These are phyloP conservation scores for Scaptomyza polygonia DNA, from an alignment of 2,888 invertebrate genomes.

Conservation along the genomic window DNA sequence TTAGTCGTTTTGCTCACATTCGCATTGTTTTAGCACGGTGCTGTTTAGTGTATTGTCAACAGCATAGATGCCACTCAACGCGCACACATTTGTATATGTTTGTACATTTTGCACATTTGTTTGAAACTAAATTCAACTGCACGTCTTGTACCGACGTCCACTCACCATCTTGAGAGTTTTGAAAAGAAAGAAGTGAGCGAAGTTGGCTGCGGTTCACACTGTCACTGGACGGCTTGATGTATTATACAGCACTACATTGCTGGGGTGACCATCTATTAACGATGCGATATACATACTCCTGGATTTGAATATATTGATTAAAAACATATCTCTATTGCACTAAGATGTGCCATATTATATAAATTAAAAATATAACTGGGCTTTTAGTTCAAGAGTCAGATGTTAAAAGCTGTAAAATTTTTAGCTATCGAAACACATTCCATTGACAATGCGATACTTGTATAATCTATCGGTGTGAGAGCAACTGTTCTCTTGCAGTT, in stretches of 20 bases:
- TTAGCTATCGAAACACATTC: not conserved
- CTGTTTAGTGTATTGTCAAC: conserved; percentile 9
- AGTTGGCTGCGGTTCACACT: conserved; percentile 73
- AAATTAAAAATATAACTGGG: not conserved
- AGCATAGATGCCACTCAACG: conserved; percentile 14
- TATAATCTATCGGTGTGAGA: not conserved
- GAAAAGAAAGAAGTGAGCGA: conserved; percentile 82
- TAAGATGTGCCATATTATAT: not conserved
- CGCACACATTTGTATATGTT: conserved; percentile 18
- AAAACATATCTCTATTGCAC: no score
- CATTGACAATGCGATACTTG: not conserved
- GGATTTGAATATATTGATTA: no score
- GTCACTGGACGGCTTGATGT: conserved; percentile 5
- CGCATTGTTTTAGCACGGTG: conserved; percentile 18
- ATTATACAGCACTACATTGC: conserved; percentile 27
- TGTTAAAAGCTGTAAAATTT: not conserved
- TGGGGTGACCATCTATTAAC: conserved; percentile 26
- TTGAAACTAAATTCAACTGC: conserved; percentile 41
- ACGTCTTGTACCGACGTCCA: conserved; percentile 73
- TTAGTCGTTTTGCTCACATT: conserved; percentile 59
- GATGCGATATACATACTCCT: not conserved
- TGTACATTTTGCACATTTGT: conserved; percentile 11
- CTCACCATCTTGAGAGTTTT: conserved; percentile 84
- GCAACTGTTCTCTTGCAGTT: not conserved
- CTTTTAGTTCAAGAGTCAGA: not conserved